Base-by-base conservation (phyloP, 1,140 invertebrate species). In the Zeugodacus cucurbitae region DNA sequence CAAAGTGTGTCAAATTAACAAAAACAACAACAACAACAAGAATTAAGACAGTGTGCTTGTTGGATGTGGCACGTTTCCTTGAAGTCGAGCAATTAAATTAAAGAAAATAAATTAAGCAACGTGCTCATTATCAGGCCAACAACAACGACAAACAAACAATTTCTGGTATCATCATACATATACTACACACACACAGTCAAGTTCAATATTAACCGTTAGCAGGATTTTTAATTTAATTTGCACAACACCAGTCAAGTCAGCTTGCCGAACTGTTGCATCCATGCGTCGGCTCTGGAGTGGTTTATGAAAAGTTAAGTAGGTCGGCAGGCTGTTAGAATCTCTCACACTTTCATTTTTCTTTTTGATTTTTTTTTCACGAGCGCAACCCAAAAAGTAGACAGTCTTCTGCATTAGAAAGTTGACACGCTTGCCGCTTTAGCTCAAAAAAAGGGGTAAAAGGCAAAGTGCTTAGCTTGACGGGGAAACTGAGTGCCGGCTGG, bases 301-400 rank as follows among this genome's bases (percentile, higher is more conserved):
- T 74, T 74, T 37, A 74, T 74, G 67, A 74, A 37, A 74, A 74
- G 67, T 41, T 74, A 74, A 74, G 34, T 74, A 74, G 67, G 67
- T 74, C 67, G 32, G 67, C 22, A 37, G 32, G 67, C 29, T 74
- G 67, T 34, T 41, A 74, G 22, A 41, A 11, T 74, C 34, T 37
- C 1, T 20, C 14, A 20, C 2, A 17, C 14, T 54, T 37, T 74
- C 41, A 2, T 41, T 17, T 3, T n/a, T 59, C 58, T 14, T 59
- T 59, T 59, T 59, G n/a, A n/a, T n/a, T 59, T 59, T 6, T 59
- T 6, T 59, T 3, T 62, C 7, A 8, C n/a, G 7, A 2, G 22
- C 57, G 10, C n/a, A 8, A 0, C 26, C 58, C n/a, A 54, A 54
- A 54, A 54, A 11, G 29, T 67, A 34, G 14, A 67, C 7, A 20